These are phyloP conservation scores for Yasuhikotakia modesta DNA, from an alignment of 2,797 vertebrate species.

Conservation along the genomic window DNA sequence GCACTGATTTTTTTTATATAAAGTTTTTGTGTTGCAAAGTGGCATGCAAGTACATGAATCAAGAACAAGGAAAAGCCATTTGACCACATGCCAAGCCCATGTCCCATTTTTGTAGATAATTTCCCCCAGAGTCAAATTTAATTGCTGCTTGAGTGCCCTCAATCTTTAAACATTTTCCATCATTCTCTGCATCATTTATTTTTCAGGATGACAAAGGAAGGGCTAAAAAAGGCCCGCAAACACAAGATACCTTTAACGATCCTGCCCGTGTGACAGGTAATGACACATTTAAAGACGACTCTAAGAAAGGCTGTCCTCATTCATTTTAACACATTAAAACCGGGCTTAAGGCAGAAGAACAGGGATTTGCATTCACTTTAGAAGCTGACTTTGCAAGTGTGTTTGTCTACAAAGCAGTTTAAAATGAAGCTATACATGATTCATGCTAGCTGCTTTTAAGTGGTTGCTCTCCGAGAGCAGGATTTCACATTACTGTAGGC, in stretches of 20 bases:
- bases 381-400: conserved; percentile 75
- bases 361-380: conserved; percentile 70
- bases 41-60: conserved; percentile 49
- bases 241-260: conserved; percentile 35
- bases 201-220: conserved; percentile 59
- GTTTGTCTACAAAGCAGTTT: conserved; percentile 79
- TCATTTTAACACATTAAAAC: conserved; percentile 67
- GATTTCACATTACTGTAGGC: conserved; percentile 65
- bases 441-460: conserved; percentile 74
- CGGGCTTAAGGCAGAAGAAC: conserved; percentile 67
- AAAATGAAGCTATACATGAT: conserved; percentile 79
- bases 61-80: conserved; percentile 67
- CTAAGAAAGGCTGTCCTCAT: conserved; percentile 63
- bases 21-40: conserved; percentile 57
- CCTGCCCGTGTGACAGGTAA: conserved; percentile 26
- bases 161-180: conserved; percentile 63
- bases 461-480: conserved; percentile 64
- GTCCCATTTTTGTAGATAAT: conserved; percentile 63
- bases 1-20: conserved; percentile 38
- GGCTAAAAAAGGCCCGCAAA: conserved; percentile 41
- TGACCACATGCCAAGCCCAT: conserved; percentile 59
- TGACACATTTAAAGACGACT: conserved; percentile 53
- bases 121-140: conserved; percentile 63
- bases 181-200: conserved; percentile 60
- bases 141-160: conserved; percentile 64